Evolutionary conservation across 2,888 invertebrate genomes (phyloP), one percentile per base, ranked within the genome.

Genomic region (Cosmorhoe ocellata): DNA sequence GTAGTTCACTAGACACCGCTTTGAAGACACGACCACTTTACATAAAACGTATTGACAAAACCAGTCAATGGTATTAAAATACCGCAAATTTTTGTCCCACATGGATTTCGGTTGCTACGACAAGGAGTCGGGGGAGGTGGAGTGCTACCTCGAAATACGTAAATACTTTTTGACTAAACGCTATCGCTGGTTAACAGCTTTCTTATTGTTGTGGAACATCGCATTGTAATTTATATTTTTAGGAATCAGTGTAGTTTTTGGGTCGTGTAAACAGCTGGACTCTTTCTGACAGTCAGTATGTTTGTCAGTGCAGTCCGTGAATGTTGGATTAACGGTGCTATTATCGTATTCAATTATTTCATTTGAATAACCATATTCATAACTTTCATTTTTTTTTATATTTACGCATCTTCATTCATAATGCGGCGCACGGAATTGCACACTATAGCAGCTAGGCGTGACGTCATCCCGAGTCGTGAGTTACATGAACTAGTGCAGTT

Each of bases 71-170:
- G 76, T 71, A 69, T 68, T 69, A 54, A 69, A 66, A 69, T 65
- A 69, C 56, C 71, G 71, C 69, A 65, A 61, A 64, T 56, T 67
- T 59, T 67, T 65, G 51, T 67, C 67, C 74, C 76, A 71, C 81
- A 93, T 93, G 92, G 92, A 92, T 87, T 92, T 91, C 82, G 93
- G 92, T 74, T 92, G 92, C 83, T 85, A 90, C 78, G 91, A 92
- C 84, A 93, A 93, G 76, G 92, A 92, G 68, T 93, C 93, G 53
- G 93, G 93, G 66, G 93, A 93, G 79, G 88, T 92, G 85, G 93
- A 93, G 89, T 93, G 93, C 86, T 93, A 92, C 91, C 83, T 93
- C 72, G 93, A 93, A 91, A 93, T 93, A 90, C 91, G 92, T 93
- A 91, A 92, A 92, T 91, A 84, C 75, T 73, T 79, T 84, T 83